Evolutionary conservation across 1,140 invertebrate genomes (phyloP), one percentile per base, ranked within the genome.

Genomic region (Lepidurus arcticus): DNA sequence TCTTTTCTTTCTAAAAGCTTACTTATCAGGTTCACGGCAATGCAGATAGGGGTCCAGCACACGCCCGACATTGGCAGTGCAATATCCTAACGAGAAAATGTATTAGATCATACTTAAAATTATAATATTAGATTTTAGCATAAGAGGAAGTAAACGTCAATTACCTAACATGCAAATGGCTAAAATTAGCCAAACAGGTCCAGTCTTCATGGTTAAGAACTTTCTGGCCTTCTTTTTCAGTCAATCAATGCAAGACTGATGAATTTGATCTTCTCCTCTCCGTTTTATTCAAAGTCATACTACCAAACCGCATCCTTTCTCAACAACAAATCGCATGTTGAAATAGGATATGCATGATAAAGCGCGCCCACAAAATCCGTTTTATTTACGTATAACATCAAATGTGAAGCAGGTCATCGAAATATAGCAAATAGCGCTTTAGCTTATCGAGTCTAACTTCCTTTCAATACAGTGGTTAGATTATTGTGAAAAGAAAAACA

Each of bases 361-460:
- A 65, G 53, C 13, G 53, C 13, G 53, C 53, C 53, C 53, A 16
- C 53, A 65, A 65, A 65, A 65, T 65, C 53, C 53, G 53, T n/a
- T 65, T 65, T 34, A 34, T 34, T 34, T 34, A 4, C 34, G 34
- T 34, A 34, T 4, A 34, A 34, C 2, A 34, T 34, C 1, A 34
- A 34, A 34, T 3, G 34, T 34, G 34, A 34, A 34, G 3, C 34
- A 3, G 34, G 34, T 34, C n/a, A n/a, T n/a, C 34, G 34, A 34
- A 34, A 34, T 34, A 34, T 34, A 4, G 34, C 34, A 34, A 34
- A 34, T 26, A 34, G 34, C 34, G 34, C 34, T 34, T 34, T 34
- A 34, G 34, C 34, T 34, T 34, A 34, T 34, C 34, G 34, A 34
- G 34, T 34, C 34, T 34, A 34, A 34, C 34, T 34, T 34, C 34